Percentiles rank a stretch among this genome's conserved stretches.
phyloP scores from a whole-genome alignment of 2,113 vertebrate species.

The Prionailurus bengalensis region DNA sequence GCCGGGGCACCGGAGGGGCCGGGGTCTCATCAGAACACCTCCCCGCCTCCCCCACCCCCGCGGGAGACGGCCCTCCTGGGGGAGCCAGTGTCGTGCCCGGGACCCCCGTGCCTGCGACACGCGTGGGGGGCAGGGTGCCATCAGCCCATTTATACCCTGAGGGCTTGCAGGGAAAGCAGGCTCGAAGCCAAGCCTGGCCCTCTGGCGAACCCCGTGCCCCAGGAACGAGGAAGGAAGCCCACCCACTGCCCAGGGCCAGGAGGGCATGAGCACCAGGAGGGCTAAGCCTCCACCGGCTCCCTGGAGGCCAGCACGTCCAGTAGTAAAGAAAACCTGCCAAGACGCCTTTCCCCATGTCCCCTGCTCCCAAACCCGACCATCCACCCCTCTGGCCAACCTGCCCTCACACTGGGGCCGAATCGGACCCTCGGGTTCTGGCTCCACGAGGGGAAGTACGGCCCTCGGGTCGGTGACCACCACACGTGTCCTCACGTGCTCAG shows the following conservation, averaged over 20 bases:
- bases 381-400: not conserved
- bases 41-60: not conserved
- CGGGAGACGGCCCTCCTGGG: not conserved
- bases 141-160: not conserved
- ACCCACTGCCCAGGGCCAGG: too few species aligned
- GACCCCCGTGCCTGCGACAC: not conserved
- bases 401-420: not conserved
- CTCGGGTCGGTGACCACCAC: not conserved
- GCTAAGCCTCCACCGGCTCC: not conserved
- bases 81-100: fast-evolving
- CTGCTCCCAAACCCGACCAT: not conserved
- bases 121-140: not conserved
- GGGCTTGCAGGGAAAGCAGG: not conserved
- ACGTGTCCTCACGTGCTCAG: not conserved
- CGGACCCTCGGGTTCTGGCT: not conserved
- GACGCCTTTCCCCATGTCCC: not conserved
- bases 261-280: not conserved
- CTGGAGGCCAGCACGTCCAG: not conserved
- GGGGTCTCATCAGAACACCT: not conserved
- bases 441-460: not conserved
- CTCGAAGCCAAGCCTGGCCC: not conserved
- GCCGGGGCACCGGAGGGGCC: not conserved
- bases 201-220: not conserved
- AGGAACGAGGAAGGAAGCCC: not conserved
- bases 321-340: not conserved